Percentiles rank a stretch among this genome's conserved stretches.
Evolutionary conservation across 2,113 vertebrate genomes (phyloP).

Genomic region (Mormyrus lacerda): DNA sequence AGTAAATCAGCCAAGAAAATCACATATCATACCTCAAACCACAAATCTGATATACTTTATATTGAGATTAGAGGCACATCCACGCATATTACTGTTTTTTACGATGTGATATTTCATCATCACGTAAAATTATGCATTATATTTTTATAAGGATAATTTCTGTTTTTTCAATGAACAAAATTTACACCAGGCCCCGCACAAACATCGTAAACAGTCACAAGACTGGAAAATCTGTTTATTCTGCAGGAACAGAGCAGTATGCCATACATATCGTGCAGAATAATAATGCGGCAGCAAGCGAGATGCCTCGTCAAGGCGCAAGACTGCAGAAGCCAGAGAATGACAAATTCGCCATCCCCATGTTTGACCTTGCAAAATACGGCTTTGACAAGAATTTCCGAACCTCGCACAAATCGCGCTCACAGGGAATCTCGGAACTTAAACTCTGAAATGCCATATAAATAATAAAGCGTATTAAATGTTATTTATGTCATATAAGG

Average conservation of each 20-base stretch:
- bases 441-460: neutral
- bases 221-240: neutral
- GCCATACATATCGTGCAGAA: neutral
- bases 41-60: neutral
- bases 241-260: neutral
- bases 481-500: neutral
- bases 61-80: neutral
- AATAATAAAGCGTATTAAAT: neutral
- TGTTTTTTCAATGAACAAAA: neutral
- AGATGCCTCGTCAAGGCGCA: neutral
- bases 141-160: neutral
- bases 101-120: neutral
- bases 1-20: neutral
- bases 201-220: neutral
- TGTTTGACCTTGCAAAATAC: constrained; percentile 11
- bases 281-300: neutral
- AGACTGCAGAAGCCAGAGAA: neutral
- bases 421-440: neutral
- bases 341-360: neutral
- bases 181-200: neutral
- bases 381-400: neutral
- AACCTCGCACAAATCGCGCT: neutral
- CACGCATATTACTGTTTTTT: neutral
- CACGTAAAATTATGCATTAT: neutral
- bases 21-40: neutral